Conservation (phyloP, 2,888 invertebrate genomes). For the Aradus depressus region DNA sequence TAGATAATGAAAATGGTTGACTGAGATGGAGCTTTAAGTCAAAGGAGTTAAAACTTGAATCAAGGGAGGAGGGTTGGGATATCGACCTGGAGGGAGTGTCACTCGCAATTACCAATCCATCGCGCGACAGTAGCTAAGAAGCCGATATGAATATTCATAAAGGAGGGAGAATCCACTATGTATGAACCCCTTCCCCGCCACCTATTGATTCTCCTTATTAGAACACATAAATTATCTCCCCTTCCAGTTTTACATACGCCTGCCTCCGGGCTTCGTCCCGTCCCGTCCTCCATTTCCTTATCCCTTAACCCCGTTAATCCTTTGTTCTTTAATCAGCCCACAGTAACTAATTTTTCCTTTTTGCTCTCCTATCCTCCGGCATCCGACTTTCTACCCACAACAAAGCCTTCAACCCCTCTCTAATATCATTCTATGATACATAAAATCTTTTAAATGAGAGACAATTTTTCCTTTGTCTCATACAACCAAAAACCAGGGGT, state of each 20-base stretch:
- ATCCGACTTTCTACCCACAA: too few relatives aligned
- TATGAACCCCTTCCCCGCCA: conserved; percentile 1
- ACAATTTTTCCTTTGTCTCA: too few relatives aligned
- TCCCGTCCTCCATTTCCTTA: conserved; percentile 2
- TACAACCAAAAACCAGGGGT: too few relatives aligned
- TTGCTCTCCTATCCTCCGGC: too few relatives aligned
- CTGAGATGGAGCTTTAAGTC: conserved; percentile 6
- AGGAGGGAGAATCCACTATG: conserved; percentile 15
- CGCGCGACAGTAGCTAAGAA: conserved; percentile 28
- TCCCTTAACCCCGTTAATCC: conserved; percentile 4
- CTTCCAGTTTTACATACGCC: conserved; percentile 25
- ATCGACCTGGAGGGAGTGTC: conserved; percentile 26
- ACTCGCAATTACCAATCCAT: conserved; percentile 29
- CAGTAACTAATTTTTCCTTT: conserved; percentile 12
- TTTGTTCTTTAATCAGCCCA: conserved; percentile 10
- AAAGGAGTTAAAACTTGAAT: conserved; percentile 10
- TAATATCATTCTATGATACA: too few relatives aligned
- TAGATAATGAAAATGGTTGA: conserved; percentile 10
- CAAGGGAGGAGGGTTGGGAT: conserved; percentile 7
- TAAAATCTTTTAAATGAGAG: too few relatives aligned
- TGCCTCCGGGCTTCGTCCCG: background rate
- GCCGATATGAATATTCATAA: conserved; percentile 29
- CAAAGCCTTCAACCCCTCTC: too few relatives aligned
- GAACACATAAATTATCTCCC: conserved; percentile 26
- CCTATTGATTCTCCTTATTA: conserved; percentile 29